Percentiles rank a stretch among this genome's conserved stretches.
Evolutionary conservation across 2,113 vertebrate genomes (phyloP).

Genomic region (Laticauda colubrina): DNA sequence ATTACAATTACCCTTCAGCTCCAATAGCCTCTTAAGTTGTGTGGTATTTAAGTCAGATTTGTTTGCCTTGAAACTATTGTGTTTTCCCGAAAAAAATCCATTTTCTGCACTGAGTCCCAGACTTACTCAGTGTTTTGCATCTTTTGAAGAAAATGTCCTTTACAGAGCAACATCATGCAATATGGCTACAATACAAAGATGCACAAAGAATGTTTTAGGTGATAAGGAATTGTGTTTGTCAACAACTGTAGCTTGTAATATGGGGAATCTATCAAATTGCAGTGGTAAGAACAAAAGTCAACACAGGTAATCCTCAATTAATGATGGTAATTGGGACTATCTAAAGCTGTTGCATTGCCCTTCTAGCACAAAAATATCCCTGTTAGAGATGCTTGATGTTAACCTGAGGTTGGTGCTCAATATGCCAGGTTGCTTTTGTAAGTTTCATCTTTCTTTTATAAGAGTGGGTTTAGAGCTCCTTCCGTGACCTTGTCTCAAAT

Average conservation of each 20-base stretch:
- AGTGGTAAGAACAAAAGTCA: not conserved
- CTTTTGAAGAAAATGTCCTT: not conserved
- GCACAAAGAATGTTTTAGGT: not conserved
- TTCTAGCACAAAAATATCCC: not conserved
- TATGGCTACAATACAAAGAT: not conserved
- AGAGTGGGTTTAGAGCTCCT: not conserved
- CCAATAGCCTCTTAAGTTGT: constrained; percentile 34
- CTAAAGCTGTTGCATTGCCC: not conserved
- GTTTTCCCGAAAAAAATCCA: constrained; percentile 5
- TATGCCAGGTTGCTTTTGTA: not conserved
- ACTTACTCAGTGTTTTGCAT: constrained; percentile 25
- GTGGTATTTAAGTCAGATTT: constrained; percentile 41
- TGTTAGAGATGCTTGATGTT: not conserved
- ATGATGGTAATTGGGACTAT: not conserved
- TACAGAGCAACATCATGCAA: not conserved
- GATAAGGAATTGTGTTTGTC: not conserved
- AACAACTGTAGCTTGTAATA: not conserved
- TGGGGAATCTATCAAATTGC: not conserved
- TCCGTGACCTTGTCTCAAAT: not conserved
- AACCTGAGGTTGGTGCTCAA: not conserved
- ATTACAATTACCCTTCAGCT: constrained; percentile 20
- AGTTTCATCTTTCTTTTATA: not conserved
- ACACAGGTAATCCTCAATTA: not conserved
- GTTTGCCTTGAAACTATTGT: not conserved
- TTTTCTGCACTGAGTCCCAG: constrained; percentile 17